phyloP scores from a whole-genome alignment of 2,113 vertebrate genomes.

The Seriola quinqueradiata region DNA sequence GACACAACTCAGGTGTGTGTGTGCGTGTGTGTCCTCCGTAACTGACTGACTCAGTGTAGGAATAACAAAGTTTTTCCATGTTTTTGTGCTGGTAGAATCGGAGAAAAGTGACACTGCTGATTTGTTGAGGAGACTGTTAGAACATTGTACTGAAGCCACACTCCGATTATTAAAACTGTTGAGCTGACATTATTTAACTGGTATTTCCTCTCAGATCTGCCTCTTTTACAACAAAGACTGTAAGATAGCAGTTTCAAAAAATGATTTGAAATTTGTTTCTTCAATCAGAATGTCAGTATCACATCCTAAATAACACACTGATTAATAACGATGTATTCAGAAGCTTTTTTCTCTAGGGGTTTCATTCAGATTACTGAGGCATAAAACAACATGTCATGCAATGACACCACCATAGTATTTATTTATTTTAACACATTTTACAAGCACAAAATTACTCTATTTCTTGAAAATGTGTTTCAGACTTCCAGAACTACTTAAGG shows the following conservation, averaged over 20 bases:
- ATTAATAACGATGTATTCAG: not conserved
- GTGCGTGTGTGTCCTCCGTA: not conserved
- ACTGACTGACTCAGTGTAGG: not conserved
- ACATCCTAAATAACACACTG: not conserved
- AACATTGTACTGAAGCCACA: too few species aligned
- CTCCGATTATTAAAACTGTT: not conserved
- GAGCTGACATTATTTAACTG: not conserved
- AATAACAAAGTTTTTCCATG: too few species aligned
- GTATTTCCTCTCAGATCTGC: not conserved
- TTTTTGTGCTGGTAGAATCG: not conserved
- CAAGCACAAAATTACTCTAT: not conserved
- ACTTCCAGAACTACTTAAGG: constrained; percentile 98
- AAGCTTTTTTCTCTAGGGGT: not conserved
- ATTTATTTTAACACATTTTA: not conserved
- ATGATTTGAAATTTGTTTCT: not conserved
- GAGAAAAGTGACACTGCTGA: not conserved
- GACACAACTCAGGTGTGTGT: constrained; percentile 94
- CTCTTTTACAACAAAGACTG: not conserved
- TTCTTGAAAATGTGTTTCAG: constrained; percentile 73
- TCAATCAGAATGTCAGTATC: not conserved
- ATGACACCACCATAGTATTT: not conserved
- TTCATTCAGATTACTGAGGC: not conserved
- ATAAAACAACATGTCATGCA: not conserved
- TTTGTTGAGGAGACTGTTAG: too few species aligned
- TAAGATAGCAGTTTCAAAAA: constrained; percentile 1